Evolutionary conservation across 2,797 vertebrate genomes (phyloP), one percentile per base, ranked within the genome.

Genomic region (Anas flavirostris): DNA sequence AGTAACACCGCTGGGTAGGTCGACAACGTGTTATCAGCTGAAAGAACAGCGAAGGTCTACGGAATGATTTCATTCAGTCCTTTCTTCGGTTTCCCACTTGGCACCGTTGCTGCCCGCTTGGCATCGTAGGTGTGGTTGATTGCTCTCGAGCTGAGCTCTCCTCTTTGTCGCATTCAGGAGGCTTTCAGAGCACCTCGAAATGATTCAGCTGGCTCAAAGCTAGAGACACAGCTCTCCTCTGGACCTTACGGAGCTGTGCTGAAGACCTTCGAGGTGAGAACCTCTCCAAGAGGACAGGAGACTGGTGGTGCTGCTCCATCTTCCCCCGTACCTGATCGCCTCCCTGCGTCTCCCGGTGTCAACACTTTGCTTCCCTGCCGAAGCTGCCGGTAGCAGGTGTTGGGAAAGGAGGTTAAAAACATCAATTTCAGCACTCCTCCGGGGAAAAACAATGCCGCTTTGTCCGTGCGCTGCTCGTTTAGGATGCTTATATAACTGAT

Each of bases 261-360:
- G 16, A 67, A 4, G 6, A 7, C 5, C 4, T 77, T 31, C 1
- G 18, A 43, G 28, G 25, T 2, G 46, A 77, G 60, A 93, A 88
- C 3, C 19, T 80, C 18, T 41, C 33, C 81, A 29, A 46, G n/a
- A 62, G 55, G 86, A 44, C 90, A 48, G 46, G 7, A 10, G 70
- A 77, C 6, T 16, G 50, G 19, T 35, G 67, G 22, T 0, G 35
- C 46, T 80, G 64, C 35, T 56, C 23, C 4, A 0, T 46, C 82
- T 60, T n/a, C 63, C 63, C 63, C 29, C 39, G 5, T 1, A n/a
- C 10, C 70, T 0, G 1, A 33, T 3, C 1, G 0, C 37, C 29
- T 25, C 62, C 59, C 60, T 0, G 0, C 43, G 63, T 44, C 43
- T 44, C 17, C 43, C 8, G 0, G 26, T 14, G 35, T 3, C 35